Percentiles rank a stretch among this genome's conserved stretches.
Evolutionary conservation across 2,888 invertebrate species (phyloP).

Genomic region (Acrocyrtus sp.): DNA sequence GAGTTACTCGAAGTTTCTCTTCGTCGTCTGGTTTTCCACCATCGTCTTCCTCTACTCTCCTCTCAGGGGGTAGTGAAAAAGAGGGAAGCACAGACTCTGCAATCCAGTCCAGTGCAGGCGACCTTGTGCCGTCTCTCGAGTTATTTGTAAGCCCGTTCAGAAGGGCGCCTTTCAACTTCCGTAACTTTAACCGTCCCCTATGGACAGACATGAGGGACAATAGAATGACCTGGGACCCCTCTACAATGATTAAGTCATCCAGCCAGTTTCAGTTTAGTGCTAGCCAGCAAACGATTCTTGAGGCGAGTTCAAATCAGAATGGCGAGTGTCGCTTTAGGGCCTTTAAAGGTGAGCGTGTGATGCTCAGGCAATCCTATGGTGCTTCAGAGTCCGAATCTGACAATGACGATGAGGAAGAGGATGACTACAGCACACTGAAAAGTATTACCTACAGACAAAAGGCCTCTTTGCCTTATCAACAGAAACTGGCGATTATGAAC

Average conservation of each 20-base stretch:
- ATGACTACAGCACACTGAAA: conserved; percentile 45
- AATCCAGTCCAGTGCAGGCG: conserved; percentile 24
- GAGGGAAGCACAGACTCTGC: conserved; percentile 28
- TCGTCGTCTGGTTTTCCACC: conserved; percentile 57
- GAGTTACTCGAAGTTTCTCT: conserved; percentile 61
- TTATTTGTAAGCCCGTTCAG: conserved; percentile 56
- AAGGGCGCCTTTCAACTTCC: conserved; percentile 58
- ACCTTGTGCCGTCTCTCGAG: conserved; percentile 45
- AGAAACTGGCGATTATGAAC: conserved; percentile 53
- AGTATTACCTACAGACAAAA: conserved; percentile 43
- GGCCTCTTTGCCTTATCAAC: conserved; percentile 51
- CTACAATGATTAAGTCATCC: conserved; percentile 52
- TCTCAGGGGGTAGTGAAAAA: conserved; percentile 32
- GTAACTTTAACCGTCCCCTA: conserved; percentile 61
- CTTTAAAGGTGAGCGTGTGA: conserved; percentile 55
- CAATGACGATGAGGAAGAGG: conserved; percentile 68
- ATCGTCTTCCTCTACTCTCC: conserved; percentile 30
- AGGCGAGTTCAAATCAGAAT: conserved; percentile 44
- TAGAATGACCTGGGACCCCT: conserved; percentile 62
- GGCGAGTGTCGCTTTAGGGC: conserved; percentile 51
- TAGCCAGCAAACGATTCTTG: conserved; percentile 57
- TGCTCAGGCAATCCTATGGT: conserved; percentile 65
- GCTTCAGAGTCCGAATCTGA: conserved; percentile 68
- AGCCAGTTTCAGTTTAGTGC: conserved; percentile 61
- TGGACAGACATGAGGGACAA: conserved; percentile 60